Evolutionary conservation across 2,888 invertebrate genomes (phyloP).

Genomic region (Drosophila kambysellisi): DNA sequence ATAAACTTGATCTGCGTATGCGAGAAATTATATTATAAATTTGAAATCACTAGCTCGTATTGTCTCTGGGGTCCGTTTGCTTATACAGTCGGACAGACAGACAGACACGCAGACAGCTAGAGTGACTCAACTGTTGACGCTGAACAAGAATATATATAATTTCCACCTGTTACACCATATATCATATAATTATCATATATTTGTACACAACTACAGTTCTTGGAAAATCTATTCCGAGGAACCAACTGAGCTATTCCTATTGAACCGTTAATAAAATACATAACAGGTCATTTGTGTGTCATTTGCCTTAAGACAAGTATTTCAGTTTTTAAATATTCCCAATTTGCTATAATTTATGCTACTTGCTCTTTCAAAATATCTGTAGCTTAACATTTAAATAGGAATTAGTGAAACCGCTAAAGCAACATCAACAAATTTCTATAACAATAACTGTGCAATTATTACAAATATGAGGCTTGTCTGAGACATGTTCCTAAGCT

Average conservation of each 20-base stretch:
- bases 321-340: background rate
- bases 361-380: background rate
- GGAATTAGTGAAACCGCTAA: background rate
- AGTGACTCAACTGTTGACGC: background rate
- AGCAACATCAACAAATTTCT: background rate
- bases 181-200: too few relatives aligned
- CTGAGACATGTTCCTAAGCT: background rate
- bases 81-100: background rate
- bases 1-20: too few relatives aligned
- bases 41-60: background rate
- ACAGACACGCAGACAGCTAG: background rate
- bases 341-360: background rate
- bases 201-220: too few relatives aligned
- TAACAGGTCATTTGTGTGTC: background rate
- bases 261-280: background rate
- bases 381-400: background rate
- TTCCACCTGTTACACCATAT: background rate
- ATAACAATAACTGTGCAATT: background rate
- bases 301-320: background rate
- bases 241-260: background rate
- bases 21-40: too few relatives aligned
- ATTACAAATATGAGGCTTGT: background rate
- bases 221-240: background rate
- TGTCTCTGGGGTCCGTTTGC: background rate
- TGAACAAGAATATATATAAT: background rate